Conservation (phyloP, 2,797 vertebrate species). For the Toxotes lorentzi region DNA sequence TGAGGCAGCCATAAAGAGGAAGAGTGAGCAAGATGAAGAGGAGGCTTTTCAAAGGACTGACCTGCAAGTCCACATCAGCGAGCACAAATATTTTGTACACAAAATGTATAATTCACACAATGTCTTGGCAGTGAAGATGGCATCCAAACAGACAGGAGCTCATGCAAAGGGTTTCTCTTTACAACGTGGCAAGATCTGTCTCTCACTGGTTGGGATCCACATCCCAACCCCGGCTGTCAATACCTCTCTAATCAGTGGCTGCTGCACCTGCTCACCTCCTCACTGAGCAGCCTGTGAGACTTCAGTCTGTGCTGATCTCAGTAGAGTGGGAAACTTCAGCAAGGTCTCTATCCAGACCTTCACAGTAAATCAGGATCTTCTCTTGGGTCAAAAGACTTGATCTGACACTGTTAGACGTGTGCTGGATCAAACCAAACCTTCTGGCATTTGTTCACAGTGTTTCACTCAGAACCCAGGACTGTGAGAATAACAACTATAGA, state of each 20-base stretch:
- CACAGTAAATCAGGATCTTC: not conserved
- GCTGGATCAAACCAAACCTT: constrained; percentile 25
- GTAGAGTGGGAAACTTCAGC: not conserved
- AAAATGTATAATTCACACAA: not conserved
- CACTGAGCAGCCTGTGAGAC: not conserved
- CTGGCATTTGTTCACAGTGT: constrained; percentile 6
- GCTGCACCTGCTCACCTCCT: not conserved
- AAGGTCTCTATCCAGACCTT: not conserved
- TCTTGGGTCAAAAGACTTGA: not conserved
- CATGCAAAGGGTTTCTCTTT: not conserved
- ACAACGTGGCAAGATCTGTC: not conserved
- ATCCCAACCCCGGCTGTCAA: too few relatives aligned
- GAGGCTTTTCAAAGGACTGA: not conserved
- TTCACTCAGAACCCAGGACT: constrained; percentile 16
- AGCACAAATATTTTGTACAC: not conserved
- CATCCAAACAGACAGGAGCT: not conserved
- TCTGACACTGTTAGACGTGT: constrained; percentile 19
- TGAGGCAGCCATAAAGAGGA: constrained; percentile 6
- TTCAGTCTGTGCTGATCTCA: not conserved
- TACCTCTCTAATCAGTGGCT: too few relatives aligned
- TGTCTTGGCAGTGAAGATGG: not conserved
- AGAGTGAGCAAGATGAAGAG: constrained; percentile 11
- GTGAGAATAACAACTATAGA: not conserved
- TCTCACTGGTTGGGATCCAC: too few relatives aligned
- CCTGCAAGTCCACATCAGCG: not conserved